Evolutionary conservation across 2,113 vertebrate genomes (phyloP).

Genomic region (Syrmaticus mikado): DNA sequence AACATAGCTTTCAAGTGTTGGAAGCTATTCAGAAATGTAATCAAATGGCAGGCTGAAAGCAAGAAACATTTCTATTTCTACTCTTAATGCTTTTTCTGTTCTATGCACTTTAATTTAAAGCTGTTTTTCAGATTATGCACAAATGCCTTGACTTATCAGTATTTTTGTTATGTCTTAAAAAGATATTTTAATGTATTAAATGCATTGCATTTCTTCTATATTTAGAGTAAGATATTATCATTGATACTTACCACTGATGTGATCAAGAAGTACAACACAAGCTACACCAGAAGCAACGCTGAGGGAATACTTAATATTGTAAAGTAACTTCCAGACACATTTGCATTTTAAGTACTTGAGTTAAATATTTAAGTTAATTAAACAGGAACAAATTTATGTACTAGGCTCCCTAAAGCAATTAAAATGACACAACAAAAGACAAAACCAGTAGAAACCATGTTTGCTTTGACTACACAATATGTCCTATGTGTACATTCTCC

Average conservation of each 20-base stretch:
- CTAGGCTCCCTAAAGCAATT: not conserved
- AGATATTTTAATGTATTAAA: not conserved
- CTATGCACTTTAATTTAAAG: not conserved
- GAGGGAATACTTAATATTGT: not conserved
- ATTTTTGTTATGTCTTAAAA: not conserved
- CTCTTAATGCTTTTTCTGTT: not conserved
- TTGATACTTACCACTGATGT: not conserved
- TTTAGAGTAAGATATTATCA: not conserved
- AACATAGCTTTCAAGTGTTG: not conserved
- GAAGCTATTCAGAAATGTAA: not conserved
- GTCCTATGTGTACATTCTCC: not conserved
- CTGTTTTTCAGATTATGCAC: not conserved
- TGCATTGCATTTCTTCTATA: not conserved
- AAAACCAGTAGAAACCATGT: not conserved
- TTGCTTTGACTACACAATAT: not conserved
- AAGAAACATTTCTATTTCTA: not conserved
- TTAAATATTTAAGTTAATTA: not conserved
- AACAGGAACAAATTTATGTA: not conserved
- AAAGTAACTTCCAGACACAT: not conserved
- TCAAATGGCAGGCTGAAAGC: not conserved
- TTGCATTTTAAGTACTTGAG: not conserved
- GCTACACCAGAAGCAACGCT: not conserved
- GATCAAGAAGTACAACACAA: not conserved
- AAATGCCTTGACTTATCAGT: not conserved
- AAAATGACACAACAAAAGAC: not conserved